Percentiles rank a stretch among this genome's conserved stretches.
Conservation (phyloP, 2,797 vertebrate genomes). For the Nothura maculosa region DNA sequence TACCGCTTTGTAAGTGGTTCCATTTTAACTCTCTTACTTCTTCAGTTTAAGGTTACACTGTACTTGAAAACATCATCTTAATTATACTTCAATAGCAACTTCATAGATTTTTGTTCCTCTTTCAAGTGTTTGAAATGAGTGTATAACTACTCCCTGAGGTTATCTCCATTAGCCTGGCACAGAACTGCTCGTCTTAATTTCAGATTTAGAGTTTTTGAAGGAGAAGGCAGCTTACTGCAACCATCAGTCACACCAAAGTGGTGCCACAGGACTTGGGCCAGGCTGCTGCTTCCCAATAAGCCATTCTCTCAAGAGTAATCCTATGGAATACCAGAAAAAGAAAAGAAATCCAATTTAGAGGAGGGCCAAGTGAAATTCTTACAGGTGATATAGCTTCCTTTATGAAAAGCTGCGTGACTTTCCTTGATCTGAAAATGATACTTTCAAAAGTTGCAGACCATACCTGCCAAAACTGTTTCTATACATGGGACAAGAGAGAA, state of each 20-base stretch:
- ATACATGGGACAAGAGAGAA: neutral
- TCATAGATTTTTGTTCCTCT: conserved; percentile 34
- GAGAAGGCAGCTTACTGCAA: neutral
- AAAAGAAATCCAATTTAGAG: neutral
- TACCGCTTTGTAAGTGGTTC: conserved; percentile 49
- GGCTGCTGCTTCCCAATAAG: neutral
- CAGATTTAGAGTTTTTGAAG: conserved; percentile 24
- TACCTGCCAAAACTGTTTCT: neutral
- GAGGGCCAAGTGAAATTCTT: neutral
- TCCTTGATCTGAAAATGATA: neutral
- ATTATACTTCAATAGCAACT: conserved; percentile 63
- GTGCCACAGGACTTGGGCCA: neutral
- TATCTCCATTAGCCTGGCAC: neutral
- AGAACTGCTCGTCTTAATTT: neutral
- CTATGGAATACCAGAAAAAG: rapidly evolving
- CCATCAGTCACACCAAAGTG: neutral
- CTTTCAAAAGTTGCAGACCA: neutral
- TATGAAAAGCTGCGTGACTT: neutral
- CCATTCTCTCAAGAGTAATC: rapidly evolving
- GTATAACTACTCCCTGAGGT: conserved; percentile 33
- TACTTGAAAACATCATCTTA: conserved; percentile 66
- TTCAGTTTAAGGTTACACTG: conserved; percentile 60
- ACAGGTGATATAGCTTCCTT: neutral
- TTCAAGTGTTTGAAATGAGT: conserved; percentile 53
- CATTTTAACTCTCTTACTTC: conserved; percentile 53